Percentiles rank a stretch among this genome's conserved stretches.
Conservation (phyloP, 64 coral and sea anemone species). For the Stichodactyla helianthus region DNA sequence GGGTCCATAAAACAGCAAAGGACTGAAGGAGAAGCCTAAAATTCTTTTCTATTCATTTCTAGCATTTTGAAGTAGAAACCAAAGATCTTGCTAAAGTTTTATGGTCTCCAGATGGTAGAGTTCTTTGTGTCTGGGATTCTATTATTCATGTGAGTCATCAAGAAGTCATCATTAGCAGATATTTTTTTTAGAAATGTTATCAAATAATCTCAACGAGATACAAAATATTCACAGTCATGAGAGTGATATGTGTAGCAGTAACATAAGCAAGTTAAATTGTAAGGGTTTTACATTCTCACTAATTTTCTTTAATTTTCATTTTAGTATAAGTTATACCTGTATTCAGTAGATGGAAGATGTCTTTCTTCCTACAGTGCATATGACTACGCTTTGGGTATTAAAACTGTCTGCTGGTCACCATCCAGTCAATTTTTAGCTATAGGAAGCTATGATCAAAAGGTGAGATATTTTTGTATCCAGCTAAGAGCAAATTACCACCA, state of each 20-base stretch:
- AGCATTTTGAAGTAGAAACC: constrained; percentile 99
- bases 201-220: no score
- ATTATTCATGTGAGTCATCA: constrained; percentile 59
- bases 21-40: no score
- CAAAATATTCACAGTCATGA: no score
- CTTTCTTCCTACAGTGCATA: constrained; percentile 82
- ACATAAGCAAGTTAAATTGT: no score
- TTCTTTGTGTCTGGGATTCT: constrained; percentile 86
- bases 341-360: constrained; percentile 87
- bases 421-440: constrained; percentile 95
- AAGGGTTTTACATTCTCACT: no score
- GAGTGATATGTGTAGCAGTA: no score
- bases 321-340: constrained; percentile 82
- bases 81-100: constrained; percentile 85
- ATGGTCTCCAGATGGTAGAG: constrained; percentile 94
- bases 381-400: constrained; percentile 87
- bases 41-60: not conserved
- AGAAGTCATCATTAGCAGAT: no score
- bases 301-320: not conserved
- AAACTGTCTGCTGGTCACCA: constrained; percentile 88
- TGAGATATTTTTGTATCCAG: constrained; percentile 3
- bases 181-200: not conserved
- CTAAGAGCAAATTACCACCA: no score
- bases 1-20: no score
- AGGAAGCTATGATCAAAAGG: constrained; percentile 96